phyloP scores from a whole-genome alignment of 2,113 vertebrate species.

The Siniperca knerii region DNA sequence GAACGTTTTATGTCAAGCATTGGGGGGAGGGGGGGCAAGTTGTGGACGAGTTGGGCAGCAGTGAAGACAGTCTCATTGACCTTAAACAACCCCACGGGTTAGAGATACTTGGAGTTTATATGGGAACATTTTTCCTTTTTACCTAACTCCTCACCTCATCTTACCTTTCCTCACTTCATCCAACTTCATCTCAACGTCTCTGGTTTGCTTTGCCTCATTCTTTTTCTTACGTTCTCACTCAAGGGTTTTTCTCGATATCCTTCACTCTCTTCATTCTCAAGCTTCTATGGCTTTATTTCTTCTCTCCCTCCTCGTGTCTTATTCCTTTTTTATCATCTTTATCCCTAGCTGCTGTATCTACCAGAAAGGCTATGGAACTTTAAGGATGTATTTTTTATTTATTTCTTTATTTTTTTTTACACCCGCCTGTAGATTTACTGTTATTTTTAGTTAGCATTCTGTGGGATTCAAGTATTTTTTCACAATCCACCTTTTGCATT shows the following conservation, averaged over 20 bases:
- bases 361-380: conserved; percentile 22
- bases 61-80: conserved; percentile 11
- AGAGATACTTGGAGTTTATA: not conserved
- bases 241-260: conserved; percentile 8
- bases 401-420: not conserved
- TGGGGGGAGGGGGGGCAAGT: not conserved
- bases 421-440: conserved; percentile 8
- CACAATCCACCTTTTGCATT: not conserved
- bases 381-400: not conserved
- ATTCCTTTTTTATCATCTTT: conserved; percentile 3
- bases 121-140: not conserved
- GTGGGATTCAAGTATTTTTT: not conserved
- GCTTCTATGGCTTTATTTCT: conserved; percentile 28
- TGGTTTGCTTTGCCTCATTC: conserved; percentile 13
- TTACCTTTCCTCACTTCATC: conserved; percentile 23
- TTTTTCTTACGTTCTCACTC: conserved; percentile 25
- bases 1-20: not conserved
- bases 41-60: not conserved
- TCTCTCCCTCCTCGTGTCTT: conserved; percentile 17
- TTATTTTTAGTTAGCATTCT: conserved; percentile 14
- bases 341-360: conserved; percentile 9
- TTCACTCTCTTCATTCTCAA: not conserved
- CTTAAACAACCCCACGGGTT: conserved; percentile 3
- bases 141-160: conserved; percentile 6
- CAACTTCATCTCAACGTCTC: not conserved